Evolutionary conservation across 2,113 vertebrate species (phyloP).

Genomic region (Dipodomys merriami): DNA sequence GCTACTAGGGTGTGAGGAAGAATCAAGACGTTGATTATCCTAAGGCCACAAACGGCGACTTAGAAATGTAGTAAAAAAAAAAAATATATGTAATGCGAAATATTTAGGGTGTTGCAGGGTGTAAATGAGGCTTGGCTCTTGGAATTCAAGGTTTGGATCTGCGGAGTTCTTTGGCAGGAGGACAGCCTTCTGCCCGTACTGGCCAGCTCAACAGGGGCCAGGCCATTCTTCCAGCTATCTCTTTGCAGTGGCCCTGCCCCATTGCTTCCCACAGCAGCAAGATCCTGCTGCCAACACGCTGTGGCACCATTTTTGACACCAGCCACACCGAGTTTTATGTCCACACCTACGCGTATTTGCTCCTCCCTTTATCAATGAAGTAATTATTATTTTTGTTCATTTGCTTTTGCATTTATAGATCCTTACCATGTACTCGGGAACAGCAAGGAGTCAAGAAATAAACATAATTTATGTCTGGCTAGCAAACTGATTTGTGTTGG

Average conservation of each 20-base stretch:
- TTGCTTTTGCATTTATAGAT: not conserved
- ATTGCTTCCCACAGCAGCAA: accelerated
- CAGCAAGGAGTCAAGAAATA: not conserved
- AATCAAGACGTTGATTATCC: constrained; percentile 79
- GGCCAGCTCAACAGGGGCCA: constrained; percentile 59
- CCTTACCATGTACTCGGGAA: not conserved
- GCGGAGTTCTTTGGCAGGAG: constrained; percentile 83
- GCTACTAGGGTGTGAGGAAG: not conserved
- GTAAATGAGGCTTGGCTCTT: constrained; percentile 81
- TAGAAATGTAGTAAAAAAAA: constrained; percentile 77
- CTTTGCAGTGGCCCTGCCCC: constrained; percentile 51
- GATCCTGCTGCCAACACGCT: accelerated
- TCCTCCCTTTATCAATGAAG: not conserved
- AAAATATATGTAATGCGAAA: constrained; percentile 76
- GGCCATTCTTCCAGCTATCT: constrained; percentile 69
- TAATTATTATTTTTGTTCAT: not conserved
- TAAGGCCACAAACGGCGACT: constrained; percentile 80
- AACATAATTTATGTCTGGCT: not conserved
- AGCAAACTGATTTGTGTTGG: no score
- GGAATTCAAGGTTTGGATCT: constrained; percentile 82
- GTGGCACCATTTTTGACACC: not conserved
- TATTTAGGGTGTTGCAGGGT: constrained; percentile 74
- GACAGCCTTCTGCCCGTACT: constrained; percentile 76
- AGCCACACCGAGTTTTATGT: not conserved
- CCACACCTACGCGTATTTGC: accelerated